These are phyloP conservation scores for Eupithecia tripunctaria DNA, from an alignment of 2,888 invertebrate species.

Conservation along the genomic window DNA sequence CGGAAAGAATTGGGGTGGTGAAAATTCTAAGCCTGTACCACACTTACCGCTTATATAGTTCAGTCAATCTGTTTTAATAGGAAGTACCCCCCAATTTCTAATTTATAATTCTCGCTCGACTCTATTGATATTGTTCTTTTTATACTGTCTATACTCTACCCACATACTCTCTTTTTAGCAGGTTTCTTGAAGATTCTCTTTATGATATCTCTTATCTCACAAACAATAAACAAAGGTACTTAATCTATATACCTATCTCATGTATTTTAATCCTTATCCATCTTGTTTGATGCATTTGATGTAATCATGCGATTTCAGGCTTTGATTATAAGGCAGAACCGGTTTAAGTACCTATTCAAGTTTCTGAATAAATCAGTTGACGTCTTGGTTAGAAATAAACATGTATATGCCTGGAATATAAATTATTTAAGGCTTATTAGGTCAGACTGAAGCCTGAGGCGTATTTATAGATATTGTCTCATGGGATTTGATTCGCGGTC, in stretches of 20 bases:
- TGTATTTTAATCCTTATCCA: not conserved
- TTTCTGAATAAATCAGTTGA: constrained; percentile 11
- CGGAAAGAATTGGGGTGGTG: too few species aligned
- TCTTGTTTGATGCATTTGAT: constrained; percentile 14
- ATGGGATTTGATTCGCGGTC: not conserved
- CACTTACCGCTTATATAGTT: too few species aligned
- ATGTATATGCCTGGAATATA: not conserved
- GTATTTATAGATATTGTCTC: constrained; percentile 4
- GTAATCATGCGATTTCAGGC: constrained; percentile 8
- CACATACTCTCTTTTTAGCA: not conserved
- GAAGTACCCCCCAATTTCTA: too few species aligned
- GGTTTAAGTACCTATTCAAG: constrained; percentile 15
- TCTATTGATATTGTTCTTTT: too few species aligned
- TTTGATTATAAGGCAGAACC: constrained; percentile 16
- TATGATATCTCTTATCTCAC: not conserved
- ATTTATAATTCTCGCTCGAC: too few species aligned
- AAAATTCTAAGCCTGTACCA: too few species aligned
- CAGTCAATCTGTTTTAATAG: too few species aligned
- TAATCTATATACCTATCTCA: not conserved
- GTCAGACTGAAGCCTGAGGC: not conserved
- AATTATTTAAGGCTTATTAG: constrained; percentile 8
- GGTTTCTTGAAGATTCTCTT: too few species aligned
- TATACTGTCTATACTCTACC: too few species aligned
- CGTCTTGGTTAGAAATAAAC: constrained; percentile 6
- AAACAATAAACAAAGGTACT: not conserved